Evolutionary conservation across 2,888 invertebrate genomes (phyloP).

Genomic region (Eilema griseolum): DNA sequence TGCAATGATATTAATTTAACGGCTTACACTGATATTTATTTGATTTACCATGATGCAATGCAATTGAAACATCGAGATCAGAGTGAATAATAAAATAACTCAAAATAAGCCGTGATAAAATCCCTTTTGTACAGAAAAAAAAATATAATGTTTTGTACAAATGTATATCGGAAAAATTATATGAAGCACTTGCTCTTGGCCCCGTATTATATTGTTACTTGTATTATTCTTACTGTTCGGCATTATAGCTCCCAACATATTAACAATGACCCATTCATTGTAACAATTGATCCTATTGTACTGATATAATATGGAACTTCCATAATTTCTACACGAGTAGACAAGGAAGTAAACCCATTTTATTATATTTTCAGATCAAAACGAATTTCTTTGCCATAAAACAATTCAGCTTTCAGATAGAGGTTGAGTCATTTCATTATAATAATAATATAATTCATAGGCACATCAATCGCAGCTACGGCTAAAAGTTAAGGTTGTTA

Average conservation of each 20-base stretch:
- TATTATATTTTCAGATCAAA: constrained; percentile 15
- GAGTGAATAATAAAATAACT: not conserved
- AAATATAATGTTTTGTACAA: too few relatives aligned
- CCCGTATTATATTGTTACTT: not conserved
- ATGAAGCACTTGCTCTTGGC: not conserved
- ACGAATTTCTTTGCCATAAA: constrained; percentile 15
- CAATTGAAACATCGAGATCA: not conserved
- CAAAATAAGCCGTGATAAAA: not conserved
- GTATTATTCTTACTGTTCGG: not conserved
- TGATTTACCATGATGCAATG: not conserved
- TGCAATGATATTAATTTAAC: not conserved
- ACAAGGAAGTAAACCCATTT: constrained; percentile 9
- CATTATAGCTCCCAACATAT: not conserved
- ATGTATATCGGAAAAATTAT: too few relatives aligned
- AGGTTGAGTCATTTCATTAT: constrained; percentile 20
- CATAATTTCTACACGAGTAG: constrained; percentile 6
- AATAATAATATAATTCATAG: constrained; percentile 42
- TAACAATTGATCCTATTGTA: not conserved
- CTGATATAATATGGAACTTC: not conserved
- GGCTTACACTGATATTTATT: not conserved
- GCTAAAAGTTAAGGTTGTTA: constrained; percentile 45
- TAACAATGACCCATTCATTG: not conserved
- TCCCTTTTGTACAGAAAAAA: too few relatives aligned
- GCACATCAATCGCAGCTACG: constrained; percentile 43
- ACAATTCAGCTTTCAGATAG: constrained; percentile 13